Base-by-base conservation (phyloP, 1,140 invertebrate genomes). In the Orchestia grillus region DNA sequence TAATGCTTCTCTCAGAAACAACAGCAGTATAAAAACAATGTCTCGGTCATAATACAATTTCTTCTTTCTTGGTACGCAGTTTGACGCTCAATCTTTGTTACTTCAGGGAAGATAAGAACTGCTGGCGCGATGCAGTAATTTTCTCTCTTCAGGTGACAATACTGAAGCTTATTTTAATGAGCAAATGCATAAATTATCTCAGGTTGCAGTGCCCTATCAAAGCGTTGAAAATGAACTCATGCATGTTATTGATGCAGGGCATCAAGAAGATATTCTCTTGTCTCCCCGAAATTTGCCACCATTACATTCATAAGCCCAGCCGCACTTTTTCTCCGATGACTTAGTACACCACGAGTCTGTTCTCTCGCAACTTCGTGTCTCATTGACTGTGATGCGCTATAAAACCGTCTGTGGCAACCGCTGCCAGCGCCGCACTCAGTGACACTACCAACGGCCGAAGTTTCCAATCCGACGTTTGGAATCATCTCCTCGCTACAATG, bases 1-100 rank as follows among this genome's bases (percentile, higher is more conserved):
- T 77, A 77, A 77, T 77, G 62, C 62, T 77, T 77, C 62, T 77
- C 62, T 77, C 62, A 77, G 62, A 77, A 77, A 36, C 62, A 77
- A 77, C 62, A 77, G 62, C 62, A 77, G 62, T 77, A 36, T 77
- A 77, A 77, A 77, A 77, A 77, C 62, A 77, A 77, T 77, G 62
- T 77, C 62, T 77, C 28, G 62, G 15, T 77, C 62, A 77, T 77
- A 77, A 77, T 28, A 77, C 62, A 28, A 23, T 77, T 23, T 77
- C 62, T 77, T 77, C 62, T 77, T 36, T 15, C 28, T 15, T 77
- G 1, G 1, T 36, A 77, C 62, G 11, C 36, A 19, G 28, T 36
- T 77, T 77, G 62, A 77, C 62, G 15, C 28, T 77, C 62, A 23
- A 77, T 36, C 36, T 77, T 77, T 36, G 62, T 36, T 23, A 15